Percentiles rank a stretch among this genome's conserved stretches.
phyloP scores from a whole-genome alignment of 1,140 invertebrate genomes.

The Lysiphlebus fabarum region DNA sequence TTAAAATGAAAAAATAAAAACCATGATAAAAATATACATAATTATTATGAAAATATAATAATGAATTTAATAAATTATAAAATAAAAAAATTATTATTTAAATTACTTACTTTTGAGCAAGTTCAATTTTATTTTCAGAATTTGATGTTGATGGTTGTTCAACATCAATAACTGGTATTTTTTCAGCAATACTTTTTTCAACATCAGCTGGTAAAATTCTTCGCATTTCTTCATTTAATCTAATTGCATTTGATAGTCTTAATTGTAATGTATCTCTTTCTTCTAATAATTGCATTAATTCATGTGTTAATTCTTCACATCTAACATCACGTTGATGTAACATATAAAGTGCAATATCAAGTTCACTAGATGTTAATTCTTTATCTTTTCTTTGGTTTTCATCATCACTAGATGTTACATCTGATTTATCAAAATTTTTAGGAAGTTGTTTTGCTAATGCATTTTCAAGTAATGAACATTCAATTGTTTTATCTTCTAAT shows the following conservation, averaged over 20 bases:
- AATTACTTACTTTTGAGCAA: conserved; percentile 47
- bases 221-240: conserved; percentile 63
- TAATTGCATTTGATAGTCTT: conserved; percentile 73
- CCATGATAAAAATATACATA: background rate
- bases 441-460: conserved; percentile 36
- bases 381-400: background rate
- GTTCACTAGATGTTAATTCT: conserved; percentile 52
- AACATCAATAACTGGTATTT: conserved; percentile 26
- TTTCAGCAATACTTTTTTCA: background rate
- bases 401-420: conserved; percentile 1
- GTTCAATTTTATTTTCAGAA: conserved; percentile 44
- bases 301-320: conserved; percentile 83
- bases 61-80: background rate
- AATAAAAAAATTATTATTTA: conserved; percentile 8
- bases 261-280: conserved; percentile 81
- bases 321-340: conserved; percentile 82
- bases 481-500: conserved; percentile 59
- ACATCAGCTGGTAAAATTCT: conserved; percentile 48
- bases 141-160: conserved; percentile 40
- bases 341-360: conserved; percentile 81
- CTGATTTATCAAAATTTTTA: background rate
- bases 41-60: background rate
- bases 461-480: conserved; percentile 53
- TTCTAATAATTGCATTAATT: conserved; percentile 77
- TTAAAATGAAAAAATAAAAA: conserved; percentile 10